Percentiles rank a stretch among this genome's conserved stretches.
These are phyloP conservation scores for Sula dactylatra DNA, from an alignment of 2,113 vertebrate genomes.

Conservation along the genomic window DNA sequence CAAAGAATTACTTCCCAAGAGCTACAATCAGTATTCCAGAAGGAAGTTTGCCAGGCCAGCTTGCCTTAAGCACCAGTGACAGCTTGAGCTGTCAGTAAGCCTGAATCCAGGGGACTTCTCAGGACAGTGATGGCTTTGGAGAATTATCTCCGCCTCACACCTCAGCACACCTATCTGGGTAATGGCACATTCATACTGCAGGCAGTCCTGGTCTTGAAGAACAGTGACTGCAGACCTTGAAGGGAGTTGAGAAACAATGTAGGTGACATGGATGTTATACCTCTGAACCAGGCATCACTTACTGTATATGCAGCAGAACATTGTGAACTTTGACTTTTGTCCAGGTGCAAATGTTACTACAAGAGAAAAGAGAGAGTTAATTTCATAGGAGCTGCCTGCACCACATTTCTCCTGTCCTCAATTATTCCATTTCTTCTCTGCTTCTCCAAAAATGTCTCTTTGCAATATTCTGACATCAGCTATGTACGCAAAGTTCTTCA, in stretches of 20 bases:
- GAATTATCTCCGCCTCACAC: not conserved
- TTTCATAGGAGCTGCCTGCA: not conserved
- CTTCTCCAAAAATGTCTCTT: not conserved
- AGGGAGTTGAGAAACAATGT: not conserved
- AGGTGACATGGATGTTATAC: not conserved
- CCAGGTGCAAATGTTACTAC: slow-evolving; percentile 82
- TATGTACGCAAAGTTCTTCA: not conserved
- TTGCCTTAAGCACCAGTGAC: not conserved
- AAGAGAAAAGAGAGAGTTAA: not conserved
- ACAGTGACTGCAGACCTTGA: not conserved
- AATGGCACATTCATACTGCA: not conserved
- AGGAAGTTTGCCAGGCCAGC: not conserved
- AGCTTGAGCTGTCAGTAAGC: not conserved
- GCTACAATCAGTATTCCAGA: not conserved
- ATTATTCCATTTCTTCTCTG: not conserved
- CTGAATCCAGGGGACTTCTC: not conserved
- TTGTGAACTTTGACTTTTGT: slow-evolving; percentile 80
- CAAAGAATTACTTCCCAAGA: not conserved
- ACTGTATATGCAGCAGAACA: slow-evolving; percentile 85
- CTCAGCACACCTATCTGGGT: not conserved
- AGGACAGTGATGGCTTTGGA: not conserved
- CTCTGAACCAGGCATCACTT: slow-evolving; percentile 67
- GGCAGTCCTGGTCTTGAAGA: not conserved
- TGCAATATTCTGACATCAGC: not conserved
- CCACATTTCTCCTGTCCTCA: not conserved